Base-by-base conservation (phyloP, 1,140 invertebrate genomes). In the Pogonomyrmex californicus region DNA sequence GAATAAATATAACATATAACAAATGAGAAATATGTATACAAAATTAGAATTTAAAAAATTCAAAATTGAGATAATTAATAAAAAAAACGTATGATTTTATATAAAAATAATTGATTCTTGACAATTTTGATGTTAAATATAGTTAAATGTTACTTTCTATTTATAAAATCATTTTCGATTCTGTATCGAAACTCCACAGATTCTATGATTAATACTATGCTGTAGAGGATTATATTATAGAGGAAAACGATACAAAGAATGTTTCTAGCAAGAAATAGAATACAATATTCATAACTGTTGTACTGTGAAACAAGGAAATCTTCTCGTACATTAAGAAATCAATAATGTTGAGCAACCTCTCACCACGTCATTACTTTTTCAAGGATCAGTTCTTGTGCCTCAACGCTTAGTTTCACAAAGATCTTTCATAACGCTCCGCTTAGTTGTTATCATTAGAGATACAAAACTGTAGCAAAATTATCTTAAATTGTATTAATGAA, bases 231-330 rank as follows among this genome's bases (percentile, higher is more conserved):
- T 44, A 44, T 44, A 44, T 1, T 44, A 47, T 38, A 73, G 10
- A 36, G 17, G 17, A 58, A 30, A 44, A 56, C 12, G 33, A 81
- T n/a, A 44, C 2, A 12, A 44, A 60, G 12, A 82, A 1, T 47
- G 12, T 41, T 73, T 71, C 30, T 14, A 47, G 51, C 38, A n/a
- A 70, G 30, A 71, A 81, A 23, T 56, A 56, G 7, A 9, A 1
- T 82, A 82, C 17, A 82, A 47, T 54, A 82, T 82, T 82, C 79
- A 82, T 47, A 41, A 60, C 30, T 73, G 17, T 58, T 82, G 66
- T 60, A 47, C 30, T 51, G 30, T 58, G 7, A 23, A 47, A 47
- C 65, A 66, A 66, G 66, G 30, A 82, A 82, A 82, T 71, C 51
- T 58, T 58, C 38, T 44, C 38, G 38, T 82, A 71, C 51, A 82